Base-by-base conservation (phyloP, 2,888 invertebrate species). In the Euplexia lucipara region DNA sequence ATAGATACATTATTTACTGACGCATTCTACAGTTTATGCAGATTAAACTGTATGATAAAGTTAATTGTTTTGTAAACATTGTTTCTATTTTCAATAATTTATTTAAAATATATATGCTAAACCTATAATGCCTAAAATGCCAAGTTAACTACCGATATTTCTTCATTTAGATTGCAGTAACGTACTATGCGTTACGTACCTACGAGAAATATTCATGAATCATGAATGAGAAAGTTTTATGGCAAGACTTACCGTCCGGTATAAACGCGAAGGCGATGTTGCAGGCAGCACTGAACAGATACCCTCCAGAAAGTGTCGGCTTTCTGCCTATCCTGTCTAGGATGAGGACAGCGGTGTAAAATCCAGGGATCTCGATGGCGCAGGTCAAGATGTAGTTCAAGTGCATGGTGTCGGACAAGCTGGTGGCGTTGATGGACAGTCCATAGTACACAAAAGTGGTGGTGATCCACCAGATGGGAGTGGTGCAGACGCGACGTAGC, bases 371-470 rank as follows among this genome's bases (percentile, higher is more conserved):
- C 88, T 98, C 98, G 20, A 97, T 96, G 18, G 96, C 88, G 1
- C 95, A 92, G 0, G 96, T 96, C 57, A 96, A 85, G 48, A 97
- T 97, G 85, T 83, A 98, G 90, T 98, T 98, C 6, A 97, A 84
- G 86, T 98, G 97, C 88, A 97, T 97, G 83, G 97, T 96, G 22
- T 97, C 97, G 6, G 96, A 96, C 37, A 98, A 92, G 1, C 96
- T 95, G 1, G 97, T 97, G 0, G 98, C 97, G 90, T 97, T 98
- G 70, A 98, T 94, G 16, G 97, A 97, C 20, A 98, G 91, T 0
- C 98, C 98, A 83, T 97, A 98, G 91, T 97, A 98, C 12, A 98
- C 96, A 79, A 98, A 96, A 0, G 97, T 97, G 72, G 97, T 97
- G 2, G 97, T 97, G 53, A 97, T 96, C 98, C 98, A 98, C 93